Conservation (phyloP, 2,797 vertebrate species). For the Alouatta caraya region DNA sequence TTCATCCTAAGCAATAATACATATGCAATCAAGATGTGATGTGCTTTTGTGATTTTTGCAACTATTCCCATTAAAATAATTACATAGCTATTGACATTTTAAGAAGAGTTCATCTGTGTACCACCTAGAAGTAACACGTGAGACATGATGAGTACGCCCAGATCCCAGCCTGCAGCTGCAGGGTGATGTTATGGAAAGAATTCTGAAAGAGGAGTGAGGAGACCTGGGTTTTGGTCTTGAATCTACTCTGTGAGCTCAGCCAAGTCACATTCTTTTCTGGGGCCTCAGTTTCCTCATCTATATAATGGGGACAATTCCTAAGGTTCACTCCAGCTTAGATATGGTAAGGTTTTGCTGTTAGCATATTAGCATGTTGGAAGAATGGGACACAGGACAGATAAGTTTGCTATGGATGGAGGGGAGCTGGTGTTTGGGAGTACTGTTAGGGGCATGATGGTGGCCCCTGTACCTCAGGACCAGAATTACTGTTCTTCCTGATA, state of each 20-base stretch:
- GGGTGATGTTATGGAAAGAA: neutral
- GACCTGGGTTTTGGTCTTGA: neutral
- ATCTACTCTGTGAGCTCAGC: neutral
- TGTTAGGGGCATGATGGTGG: rapidly evolving
- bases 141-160: rapidly evolving
- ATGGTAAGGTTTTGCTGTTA: rapidly evolving
- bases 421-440: neutral
- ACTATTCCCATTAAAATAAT: neutral
- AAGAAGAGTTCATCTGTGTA: neutral
- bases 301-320: neutral
- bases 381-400: neutral
- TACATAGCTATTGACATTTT: neutral
- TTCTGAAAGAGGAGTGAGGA: neutral
- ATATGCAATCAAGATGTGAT: neutral
- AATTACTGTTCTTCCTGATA: neutral
- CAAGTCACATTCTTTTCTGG: neutral
- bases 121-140: neutral
- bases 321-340: neutral
- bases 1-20: neutral
- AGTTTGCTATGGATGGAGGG: neutral
- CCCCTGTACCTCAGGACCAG: neutral
- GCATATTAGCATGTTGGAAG: neutral
- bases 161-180: neutral
- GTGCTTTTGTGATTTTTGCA: neutral
- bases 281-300: neutral